These are phyloP conservation scores for Phyllotreta striolata DNA, from an alignment of 2,888 invertebrate genomes.

Conservation along the genomic window DNA sequence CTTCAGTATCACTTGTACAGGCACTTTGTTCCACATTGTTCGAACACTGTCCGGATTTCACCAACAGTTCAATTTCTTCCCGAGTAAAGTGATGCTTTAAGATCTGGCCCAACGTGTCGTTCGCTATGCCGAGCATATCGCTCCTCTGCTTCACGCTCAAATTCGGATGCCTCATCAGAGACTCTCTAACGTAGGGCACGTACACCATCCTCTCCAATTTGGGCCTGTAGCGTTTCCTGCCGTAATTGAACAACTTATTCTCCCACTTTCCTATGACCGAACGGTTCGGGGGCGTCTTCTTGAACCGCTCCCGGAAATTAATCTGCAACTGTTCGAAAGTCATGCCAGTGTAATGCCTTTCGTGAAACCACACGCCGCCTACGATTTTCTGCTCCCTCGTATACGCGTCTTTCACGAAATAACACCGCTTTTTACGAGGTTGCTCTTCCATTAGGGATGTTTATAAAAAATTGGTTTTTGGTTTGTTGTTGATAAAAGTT, in stretches of 20 bases:
- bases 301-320: slow-evolving; percentile 20
- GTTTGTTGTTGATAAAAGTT: too few relatives aligned
- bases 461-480: background rate
- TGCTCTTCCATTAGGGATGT: background rate
- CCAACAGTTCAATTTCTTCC: background rate
- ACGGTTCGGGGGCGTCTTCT: background rate
- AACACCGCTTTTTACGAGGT: background rate
- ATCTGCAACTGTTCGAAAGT: slow-evolving; percentile 1
- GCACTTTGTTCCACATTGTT: too few relatives aligned
- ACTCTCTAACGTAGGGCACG: slow-evolving; percentile 19
- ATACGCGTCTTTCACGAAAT: background rate
- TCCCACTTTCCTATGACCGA: slow-evolving; percentile 5
- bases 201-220: background rate
- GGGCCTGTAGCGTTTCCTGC: background rate
- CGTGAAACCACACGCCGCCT: slow-evolving; percentile 20
- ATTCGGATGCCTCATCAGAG: slow-evolving; percentile 5
- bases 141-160: background rate
- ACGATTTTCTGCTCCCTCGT: slow-evolving; percentile 24
- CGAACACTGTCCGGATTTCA: background rate
- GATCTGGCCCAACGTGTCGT: slow-evolving; percentile 1
- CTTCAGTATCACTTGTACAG: background rate
- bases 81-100: slow-evolving; percentile 4
- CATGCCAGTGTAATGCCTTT: slow-evolving; percentile 18
- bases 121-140: slow-evolving; percentile 9
- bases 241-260: background rate